Evolutionary conservation across 2,113 vertebrate genomes (phyloP), one percentile per base, ranked within the genome.

Genomic region (Dipodomys stephensi): DNA sequence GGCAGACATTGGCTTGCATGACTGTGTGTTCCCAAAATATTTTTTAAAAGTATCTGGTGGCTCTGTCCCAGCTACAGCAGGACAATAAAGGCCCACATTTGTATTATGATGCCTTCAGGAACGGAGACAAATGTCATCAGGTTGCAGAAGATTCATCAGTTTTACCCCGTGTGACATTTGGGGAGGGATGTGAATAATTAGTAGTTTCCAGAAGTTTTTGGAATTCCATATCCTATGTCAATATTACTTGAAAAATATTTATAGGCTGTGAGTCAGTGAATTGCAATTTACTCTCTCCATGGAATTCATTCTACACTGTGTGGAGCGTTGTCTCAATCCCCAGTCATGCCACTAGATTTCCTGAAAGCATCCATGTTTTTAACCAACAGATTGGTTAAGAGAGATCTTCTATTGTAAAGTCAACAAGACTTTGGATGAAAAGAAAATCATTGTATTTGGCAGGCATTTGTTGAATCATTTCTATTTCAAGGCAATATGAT

Each of bases 21-120:
- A 96, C 97, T 98, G 77, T 97, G 89, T 98, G 95, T 97, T 98
- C 96, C 96, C 96, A 98, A 98, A 98, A 98, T 97, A 97, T 93
- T 96, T 77, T 95, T 91, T 71, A 97, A 97, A 98, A 97, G 95
- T 93, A 95, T 84, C 89, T 96, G 95, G 96, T 97, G 94, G 95
- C 97, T 96, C 94, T 97, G 87, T 95, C 97, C 92, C 94, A 97
- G 98, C 44, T 85, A 85, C 76, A 96, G 95, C 93, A 96, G 92
- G 95, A 97, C 91, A 93, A 97, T 90, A 96, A 95, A 97, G 97
- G 96, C 96, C 94, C 46, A 1, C 87, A 97, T 97, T 98, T 98
- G 96, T 96, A 96, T 97, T 97, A 94, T 96, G 95, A 88, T 95
- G 65, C 44, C 57, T 96, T 97, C 7, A 83, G 93, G 83, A 98